Conservation (phyloP, 2,888 invertebrate species). For the Lottia scabra region DNA sequence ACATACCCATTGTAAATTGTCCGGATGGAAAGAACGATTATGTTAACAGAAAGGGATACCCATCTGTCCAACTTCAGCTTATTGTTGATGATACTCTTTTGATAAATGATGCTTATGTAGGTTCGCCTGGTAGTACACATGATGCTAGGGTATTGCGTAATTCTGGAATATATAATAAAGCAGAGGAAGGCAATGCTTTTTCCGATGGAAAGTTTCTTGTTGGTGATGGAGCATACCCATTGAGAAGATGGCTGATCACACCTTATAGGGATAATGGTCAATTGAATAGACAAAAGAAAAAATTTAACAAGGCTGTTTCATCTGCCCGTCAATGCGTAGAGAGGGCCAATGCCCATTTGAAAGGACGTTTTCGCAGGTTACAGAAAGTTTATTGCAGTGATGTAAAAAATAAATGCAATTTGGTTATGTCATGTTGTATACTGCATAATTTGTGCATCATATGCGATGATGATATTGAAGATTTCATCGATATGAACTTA, state of each 20-base stretch:
- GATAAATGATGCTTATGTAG: slow-evolving; percentile 14
- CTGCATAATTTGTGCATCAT: slow-evolving; percentile 22
- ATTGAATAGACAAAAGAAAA: neutral
- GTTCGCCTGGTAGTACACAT: slow-evolving; percentile 18
- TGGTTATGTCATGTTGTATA: slow-evolving; percentile 9
- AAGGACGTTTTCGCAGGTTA: slow-evolving; percentile 19
- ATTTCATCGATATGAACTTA: slow-evolving; percentile 7
- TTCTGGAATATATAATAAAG: neutral
- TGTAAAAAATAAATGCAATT: slow-evolving; percentile 6
- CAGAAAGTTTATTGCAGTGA: slow-evolving; percentile 9
- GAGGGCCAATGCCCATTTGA: slow-evolving; percentile 10
- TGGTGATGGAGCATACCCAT: slow-evolving; percentile 20
- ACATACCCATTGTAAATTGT: slow-evolving; percentile 8
- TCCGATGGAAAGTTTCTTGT: neutral
- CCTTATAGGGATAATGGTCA: slow-evolving; percentile 14
- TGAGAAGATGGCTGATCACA: slow-evolving; percentile 9
- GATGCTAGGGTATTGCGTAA: slow-evolving; percentile 16
- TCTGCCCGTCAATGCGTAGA: slow-evolving; percentile 16
- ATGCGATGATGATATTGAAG: slow-evolving; percentile 17
- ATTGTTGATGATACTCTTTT: slow-evolving; percentile 18
- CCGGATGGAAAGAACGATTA: slow-evolving; percentile 18
- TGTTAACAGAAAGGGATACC: slow-evolving; percentile 17
- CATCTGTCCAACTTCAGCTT: slow-evolving; percentile 19
- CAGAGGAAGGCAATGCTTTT: neutral
- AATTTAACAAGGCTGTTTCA: slow-evolving; percentile 5